Base-by-base conservation (phyloP, 2,888 invertebrate species). In the Eubasilissa splendida region DNA sequence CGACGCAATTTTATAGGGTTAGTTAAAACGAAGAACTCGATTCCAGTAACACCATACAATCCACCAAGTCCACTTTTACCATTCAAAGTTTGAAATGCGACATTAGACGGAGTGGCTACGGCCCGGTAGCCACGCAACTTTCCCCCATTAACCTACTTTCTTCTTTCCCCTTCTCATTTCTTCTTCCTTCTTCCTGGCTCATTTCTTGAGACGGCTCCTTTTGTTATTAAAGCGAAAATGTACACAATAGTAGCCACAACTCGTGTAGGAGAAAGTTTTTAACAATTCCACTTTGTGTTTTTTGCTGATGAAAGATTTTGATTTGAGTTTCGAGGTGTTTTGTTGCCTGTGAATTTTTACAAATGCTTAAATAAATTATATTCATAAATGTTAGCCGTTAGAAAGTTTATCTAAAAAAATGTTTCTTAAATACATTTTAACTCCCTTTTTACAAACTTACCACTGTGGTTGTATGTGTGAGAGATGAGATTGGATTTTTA, bases 91-190 rank as follows among this genome's bases (percentile, higher is more conserved):
- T 56, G 71, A 71, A 66, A 70, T 56, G 71, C 31, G 71, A 58
- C 71, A 71, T 71, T 56, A 71, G 71, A 71, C 54, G 31, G 71
- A 71, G 71, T 71, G 71, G 71, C 22, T 56, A 71, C 33, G 71
- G 56, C n/a, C 71, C 71, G 56, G 71, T 58, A 56, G 71, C 56
- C 54, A 65, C 71, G 14, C 56, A 71, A 71, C 71, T 71, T 71
- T 42, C 22, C 54, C 22, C 54, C 56, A 71, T 54, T 71, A 71
- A 7, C 71, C n/a, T 68, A 52, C 53, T 52, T 68, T 42, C 71
- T 11, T 31, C 33, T 52, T 8, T 54, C 71, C 56, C 12, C 54
- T 12, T 12, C 56, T 70, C 53, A 14, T 52, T 53, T 70, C 53
- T 70, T 70, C 70, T 52, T 14, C 33, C 14, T 54, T 42, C 66